phyloP scores from a whole-genome alignment of 2,888 invertebrate species.

The Morpho deidamia region DNA sequence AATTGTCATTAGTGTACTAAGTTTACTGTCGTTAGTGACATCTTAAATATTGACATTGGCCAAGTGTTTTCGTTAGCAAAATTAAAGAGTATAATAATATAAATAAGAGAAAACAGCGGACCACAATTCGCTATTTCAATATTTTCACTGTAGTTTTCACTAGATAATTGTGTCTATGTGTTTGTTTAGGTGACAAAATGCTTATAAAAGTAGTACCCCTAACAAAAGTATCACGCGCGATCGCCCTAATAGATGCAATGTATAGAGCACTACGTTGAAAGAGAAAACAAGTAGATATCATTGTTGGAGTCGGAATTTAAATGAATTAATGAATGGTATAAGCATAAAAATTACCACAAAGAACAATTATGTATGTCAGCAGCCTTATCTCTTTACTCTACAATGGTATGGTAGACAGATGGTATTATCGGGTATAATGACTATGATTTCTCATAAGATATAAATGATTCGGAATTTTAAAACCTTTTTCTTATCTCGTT shows the following conservation, averaged over 20 bases:
- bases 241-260: neutral
- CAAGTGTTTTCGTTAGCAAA: no score
- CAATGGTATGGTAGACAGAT: neutral
- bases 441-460: conserved; percentile 5
- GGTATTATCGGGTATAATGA: neutral
- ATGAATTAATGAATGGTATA: neutral
- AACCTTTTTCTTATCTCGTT: neutral
- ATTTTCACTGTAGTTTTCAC: no score
- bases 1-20: no score
- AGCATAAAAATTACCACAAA: neutral
- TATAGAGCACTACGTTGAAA: neutral
- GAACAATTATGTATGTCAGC: neutral
- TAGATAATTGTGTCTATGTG: no score
- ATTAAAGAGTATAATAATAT: no score
- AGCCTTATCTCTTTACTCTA: neutral
- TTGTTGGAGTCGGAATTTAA: neutral
- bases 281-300: neutral
- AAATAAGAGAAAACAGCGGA: no score
- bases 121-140: no score
- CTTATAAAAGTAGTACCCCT: neutral
- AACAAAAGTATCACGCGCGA: neutral
- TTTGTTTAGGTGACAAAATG: neutral
- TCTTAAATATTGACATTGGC: no score
- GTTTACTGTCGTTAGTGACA: no score
- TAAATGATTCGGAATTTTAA: neutral